phyloP scores from a whole-genome alignment of 2,888 invertebrate species.

The Phrixothrix hirtus region DNA sequence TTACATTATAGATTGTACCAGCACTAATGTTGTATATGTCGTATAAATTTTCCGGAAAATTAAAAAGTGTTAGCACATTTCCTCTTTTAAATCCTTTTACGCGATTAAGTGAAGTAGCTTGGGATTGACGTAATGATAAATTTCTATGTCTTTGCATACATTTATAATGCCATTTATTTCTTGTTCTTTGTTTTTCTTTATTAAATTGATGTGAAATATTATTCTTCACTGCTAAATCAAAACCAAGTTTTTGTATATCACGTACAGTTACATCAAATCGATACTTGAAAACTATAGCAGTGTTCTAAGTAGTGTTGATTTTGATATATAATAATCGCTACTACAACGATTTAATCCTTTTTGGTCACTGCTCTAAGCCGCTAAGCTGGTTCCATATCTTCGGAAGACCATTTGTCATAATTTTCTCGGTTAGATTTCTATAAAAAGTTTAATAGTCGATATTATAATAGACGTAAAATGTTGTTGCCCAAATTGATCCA shows the following conservation, averaged over 20 bases:
- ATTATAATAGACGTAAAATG: not conserved
- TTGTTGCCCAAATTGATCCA: not conserved
- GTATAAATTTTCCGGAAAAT: slow-evolving; percentile 25
- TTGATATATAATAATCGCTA: not conserved
- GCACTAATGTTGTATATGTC: slow-evolving; percentile 29
- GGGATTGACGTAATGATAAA: not conserved
- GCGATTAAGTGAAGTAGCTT: slow-evolving; percentile 1
- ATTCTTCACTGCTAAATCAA: not conserved
- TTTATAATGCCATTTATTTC: too few relatives aligned
- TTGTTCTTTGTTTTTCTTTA: not conserved
- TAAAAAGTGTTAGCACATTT: slow-evolving; percentile 22
- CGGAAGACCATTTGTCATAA: too few relatives aligned
- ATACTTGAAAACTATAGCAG: not conserved
- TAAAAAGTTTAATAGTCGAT: not conserved
- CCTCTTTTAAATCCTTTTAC: too few relatives aligned
- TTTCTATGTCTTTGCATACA: not conserved
- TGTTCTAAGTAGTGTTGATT: too few relatives aligned
- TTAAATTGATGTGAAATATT: not conserved
- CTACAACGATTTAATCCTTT: slow-evolving; percentile 1
- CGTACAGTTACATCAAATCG: not conserved
- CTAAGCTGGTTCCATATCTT: too few relatives aligned
- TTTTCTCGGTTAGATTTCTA: too few relatives aligned
- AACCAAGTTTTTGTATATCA: not conserved
- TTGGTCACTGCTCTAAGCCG: not conserved
- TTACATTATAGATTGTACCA: slow-evolving; percentile 35